Base-by-base conservation (phyloP, 2,113 vertebrate genomes). In the Tricholaema leucomelas region DNA sequence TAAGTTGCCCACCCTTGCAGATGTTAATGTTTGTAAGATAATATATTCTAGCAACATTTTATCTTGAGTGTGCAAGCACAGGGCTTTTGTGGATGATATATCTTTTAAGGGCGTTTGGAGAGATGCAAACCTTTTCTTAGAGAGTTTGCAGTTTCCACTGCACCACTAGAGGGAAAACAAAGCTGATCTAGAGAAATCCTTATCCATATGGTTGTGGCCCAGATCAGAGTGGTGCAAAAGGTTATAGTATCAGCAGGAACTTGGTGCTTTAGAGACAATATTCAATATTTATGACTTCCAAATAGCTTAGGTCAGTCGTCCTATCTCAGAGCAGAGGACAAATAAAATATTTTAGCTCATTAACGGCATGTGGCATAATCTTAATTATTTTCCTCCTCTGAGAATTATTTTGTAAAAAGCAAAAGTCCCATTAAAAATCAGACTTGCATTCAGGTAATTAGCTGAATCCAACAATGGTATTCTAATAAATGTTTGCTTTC, bases 401-500 rank as follows among this genome's bases (percentile, higher is more conserved):
- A 66, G 35, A 65, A 59, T 85, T 76, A 20, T 23, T 66, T 76
- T 84, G 91, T 70, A 18, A 56, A 76, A 91, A 60, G 5, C 25
- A 33, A 8, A 88, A 74, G 35, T 54, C 67, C 56, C n/a, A 15
- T 85, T 64, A 87, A 96, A 52, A 67, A 40, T 67, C 25, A 76
- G 20, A 15, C 44, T 74, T 76, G 12, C 27, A n/a, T 69, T 77
- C 64, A 63, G 33, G 74, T 76, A 88, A 91, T 88, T 75, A 92
- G 16, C 83, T 59, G 54, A 80, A 61, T 54, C 48, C 66, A 67
- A 9, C 55, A 48, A 48, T 6, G 6, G 12, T 50, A 8, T 60
- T 71, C 48, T 60, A 83, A 78, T 81, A 89, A 87, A 76, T 80
- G 91, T 40, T 92, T 85, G 59, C 38, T 70, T 87, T 80, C 69